Percentiles rank a stretch among this genome's conserved stretches.
These are phyloP conservation scores for Ectropis grisescens DNA, from an alignment of 1,140 invertebrate species.

Conservation along the genomic window DNA sequence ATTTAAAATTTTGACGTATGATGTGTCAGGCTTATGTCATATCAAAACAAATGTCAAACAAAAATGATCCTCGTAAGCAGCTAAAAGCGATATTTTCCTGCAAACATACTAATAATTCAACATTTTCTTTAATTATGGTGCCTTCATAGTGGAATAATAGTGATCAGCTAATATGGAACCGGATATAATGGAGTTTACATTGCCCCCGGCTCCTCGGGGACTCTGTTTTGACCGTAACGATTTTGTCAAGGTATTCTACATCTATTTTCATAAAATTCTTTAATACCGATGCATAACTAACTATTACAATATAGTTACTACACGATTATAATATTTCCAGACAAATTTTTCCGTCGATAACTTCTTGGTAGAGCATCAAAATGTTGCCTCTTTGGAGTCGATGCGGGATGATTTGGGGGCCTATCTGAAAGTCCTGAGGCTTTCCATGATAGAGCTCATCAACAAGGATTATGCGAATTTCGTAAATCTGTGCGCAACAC, in stretches of 20 bases:
- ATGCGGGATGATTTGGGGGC: constrained; percentile 91
- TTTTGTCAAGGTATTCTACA: constrained; percentile 53
- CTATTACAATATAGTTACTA: no score
- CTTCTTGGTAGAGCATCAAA: constrained; percentile 89
- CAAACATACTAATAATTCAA: constrained; percentile 30
- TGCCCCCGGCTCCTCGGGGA: constrained; percentile 59
- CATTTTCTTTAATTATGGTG: constrained; percentile 48
- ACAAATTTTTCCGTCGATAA: constrained; percentile 90
- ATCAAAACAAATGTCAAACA: constrained; percentile 44
- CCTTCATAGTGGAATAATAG: constrained; percentile 42
- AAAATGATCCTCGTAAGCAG: constrained; percentile 23
- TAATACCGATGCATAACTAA: no score
- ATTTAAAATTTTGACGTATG: constrained; percentile 30
- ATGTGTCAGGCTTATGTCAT: constrained; percentile 53
- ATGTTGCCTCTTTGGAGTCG: constrained; percentile 84
- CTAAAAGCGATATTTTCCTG: constrained; percentile 31
- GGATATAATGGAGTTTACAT: constrained; percentile 45
- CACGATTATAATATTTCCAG: no score
- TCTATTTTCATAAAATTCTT: constrained; percentile 4
- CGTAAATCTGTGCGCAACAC: constrained; percentile 94
- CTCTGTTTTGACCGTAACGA: constrained; percentile 81
- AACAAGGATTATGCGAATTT: constrained; percentile 98
- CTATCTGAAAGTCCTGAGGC: constrained; percentile 90
- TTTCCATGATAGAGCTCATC: constrained; percentile 96
- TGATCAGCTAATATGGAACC: constrained; percentile 39